Conservation (phyloP, 1,140 invertebrate genomes). For the Limonius californicus region DNA sequence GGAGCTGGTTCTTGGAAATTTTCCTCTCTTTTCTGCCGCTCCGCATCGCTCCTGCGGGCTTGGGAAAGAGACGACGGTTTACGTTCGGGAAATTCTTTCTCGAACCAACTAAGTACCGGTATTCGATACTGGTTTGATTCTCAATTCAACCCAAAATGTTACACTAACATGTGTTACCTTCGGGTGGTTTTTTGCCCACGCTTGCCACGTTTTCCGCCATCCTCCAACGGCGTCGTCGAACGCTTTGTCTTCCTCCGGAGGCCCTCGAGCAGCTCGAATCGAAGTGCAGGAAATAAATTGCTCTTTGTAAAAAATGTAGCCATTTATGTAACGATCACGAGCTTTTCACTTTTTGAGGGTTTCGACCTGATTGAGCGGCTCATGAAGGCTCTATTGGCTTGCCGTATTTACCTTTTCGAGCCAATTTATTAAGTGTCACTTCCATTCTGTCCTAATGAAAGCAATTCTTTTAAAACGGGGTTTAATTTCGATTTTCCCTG, state of each 20-base stretch:
- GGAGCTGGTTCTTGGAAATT: not conserved
- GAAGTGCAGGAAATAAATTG: not conserved
- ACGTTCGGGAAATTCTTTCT: not conserved
- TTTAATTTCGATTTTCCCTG: not conserved
- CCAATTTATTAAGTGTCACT: conserved; percentile 1
- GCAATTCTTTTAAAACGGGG: not conserved
- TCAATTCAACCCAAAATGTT: not conserved
- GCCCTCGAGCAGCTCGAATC: not conserved
- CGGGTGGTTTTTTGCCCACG: not conserved
- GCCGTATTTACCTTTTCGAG: not conserved
- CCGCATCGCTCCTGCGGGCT: not conserved
- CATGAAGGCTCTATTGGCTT: conserved; percentile 1
- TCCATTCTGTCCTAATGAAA: not conserved
- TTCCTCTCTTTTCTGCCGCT: not conserved
- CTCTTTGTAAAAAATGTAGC: not conserved
- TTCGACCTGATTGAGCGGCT: not conserved
- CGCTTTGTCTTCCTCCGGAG: not conserved
- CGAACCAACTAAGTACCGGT: not conserved
- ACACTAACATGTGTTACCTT: not conserved
- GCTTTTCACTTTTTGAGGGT: conserved; percentile 1
- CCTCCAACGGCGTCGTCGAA: too few species aligned
- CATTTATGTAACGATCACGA: conserved; percentile 1
- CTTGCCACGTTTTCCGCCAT: too few species aligned
- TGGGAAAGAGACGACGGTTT: not conserved
- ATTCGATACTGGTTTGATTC: not conserved